phyloP scores from a whole-genome alignment of 2,113 vertebrate species.

The Macrotus californicus region DNA sequence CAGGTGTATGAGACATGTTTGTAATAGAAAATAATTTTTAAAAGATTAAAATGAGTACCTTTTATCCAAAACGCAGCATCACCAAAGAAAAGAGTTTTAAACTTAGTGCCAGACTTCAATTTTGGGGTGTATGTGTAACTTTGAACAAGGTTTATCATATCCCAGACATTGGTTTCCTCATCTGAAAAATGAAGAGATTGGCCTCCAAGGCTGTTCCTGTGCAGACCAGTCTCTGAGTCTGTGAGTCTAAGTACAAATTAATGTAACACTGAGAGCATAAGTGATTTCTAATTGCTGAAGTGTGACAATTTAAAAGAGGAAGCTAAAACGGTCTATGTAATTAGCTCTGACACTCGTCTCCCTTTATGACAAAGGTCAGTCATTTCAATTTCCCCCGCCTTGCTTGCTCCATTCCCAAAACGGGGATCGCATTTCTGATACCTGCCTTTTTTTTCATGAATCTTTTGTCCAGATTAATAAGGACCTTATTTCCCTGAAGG shows the following conservation, averaged over 20 bases:
- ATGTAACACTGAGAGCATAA: constrained; percentile 40
- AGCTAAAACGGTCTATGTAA: constrained; percentile 41
- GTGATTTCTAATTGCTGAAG: constrained; percentile 62
- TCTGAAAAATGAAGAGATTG: constrained; percentile 18
- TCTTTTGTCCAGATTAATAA: constrained; percentile 53
- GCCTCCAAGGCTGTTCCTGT: not conserved
- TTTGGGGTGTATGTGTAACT: not conserved
- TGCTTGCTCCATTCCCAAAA: constrained; percentile 20
- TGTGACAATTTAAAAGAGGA: constrained; percentile 60
- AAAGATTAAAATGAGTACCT: not conserved
- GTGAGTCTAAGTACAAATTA: constrained; percentile 41
- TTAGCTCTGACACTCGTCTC: constrained; percentile 59
- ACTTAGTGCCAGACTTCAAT: not conserved
- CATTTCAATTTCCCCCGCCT: constrained; percentile 59
- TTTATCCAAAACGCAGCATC: not conserved
- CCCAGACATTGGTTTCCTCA: constrained; percentile 5
- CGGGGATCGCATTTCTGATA: constrained; percentile 7
- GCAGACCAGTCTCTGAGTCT: not conserved
- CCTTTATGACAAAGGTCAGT: constrained; percentile 56
- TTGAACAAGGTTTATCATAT: not conserved
- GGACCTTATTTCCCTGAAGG: constrained; percentile 38
- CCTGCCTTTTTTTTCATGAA: constrained; percentile 22
- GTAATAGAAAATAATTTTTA: not conserved
- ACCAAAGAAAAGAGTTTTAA: not conserved
- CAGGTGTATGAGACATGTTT: not conserved